phyloP scores from a whole-genome alignment of 2,797 vertebrate species.

The Xenops minutus region DNA sequence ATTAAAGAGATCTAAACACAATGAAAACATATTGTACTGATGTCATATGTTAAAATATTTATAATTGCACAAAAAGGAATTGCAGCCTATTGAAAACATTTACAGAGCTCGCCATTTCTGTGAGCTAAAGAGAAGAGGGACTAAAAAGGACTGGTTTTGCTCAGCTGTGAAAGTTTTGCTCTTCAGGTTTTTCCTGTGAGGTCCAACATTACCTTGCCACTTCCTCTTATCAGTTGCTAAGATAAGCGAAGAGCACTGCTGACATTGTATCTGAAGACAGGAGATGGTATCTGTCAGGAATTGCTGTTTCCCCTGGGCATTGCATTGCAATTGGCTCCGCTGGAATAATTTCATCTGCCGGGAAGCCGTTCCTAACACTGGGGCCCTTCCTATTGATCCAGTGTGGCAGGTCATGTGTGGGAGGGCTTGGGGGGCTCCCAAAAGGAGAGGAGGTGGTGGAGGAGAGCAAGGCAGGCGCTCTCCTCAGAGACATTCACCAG shows the following conservation, averaged over 20 bases:
- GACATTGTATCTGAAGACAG: not conserved
- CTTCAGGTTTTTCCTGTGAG: conserved; percentile 30
- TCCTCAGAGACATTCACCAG: not conserved
- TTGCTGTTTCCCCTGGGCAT: not conserved
- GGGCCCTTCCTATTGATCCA: not conserved
- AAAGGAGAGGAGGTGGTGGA: not conserved
- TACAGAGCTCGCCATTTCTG: conserved; percentile 3
- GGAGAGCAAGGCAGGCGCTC: not conserved
- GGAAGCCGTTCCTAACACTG: fast-evolving
- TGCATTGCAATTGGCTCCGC: not conserved
- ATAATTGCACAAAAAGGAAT: conserved; percentile 64
- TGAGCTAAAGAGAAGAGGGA: not conserved
- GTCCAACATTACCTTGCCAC: not conserved
- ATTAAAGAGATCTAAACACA: conserved; percentile 71
- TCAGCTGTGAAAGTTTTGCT: not conserved
- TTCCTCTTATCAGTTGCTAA: not conserved
- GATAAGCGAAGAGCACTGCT: not conserved
- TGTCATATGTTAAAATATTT: conserved; percentile 73
- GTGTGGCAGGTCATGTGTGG: fast-evolving
- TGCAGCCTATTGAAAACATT: conserved; percentile 57
- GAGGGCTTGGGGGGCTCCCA: not conserved
- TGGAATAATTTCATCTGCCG: not conserved
- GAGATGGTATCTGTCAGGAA: conserved; percentile 14
- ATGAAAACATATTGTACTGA: conserved; percentile 67
- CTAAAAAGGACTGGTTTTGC: not conserved